Base-by-base conservation (phyloP, 2,888 invertebrate species). In the Dione vanillae region DNA sequence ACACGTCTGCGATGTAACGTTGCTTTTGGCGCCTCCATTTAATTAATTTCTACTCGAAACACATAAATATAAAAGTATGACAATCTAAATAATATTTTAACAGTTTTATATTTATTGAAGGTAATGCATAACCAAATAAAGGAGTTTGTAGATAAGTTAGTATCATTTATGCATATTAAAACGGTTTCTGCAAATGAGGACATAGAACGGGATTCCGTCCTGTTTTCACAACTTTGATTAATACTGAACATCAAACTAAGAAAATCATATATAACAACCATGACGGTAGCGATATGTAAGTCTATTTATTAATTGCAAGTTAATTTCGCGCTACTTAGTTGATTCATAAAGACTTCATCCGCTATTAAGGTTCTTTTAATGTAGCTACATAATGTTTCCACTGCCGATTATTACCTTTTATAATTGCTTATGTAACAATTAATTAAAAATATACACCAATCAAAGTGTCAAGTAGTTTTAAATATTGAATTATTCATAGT, bases 191-290 rank as follows among this genome's bases (percentile, higher is more conserved):
- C 70, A 62, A 73, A 71, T 65, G 65, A 66, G 47, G 62, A 37
- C 52, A 16, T 52, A 54, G 66, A 71, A 71, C 71, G 71, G 73
- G 68, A 73, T 56, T 43, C 65, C 61, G 66, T 61, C 71, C 66
- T 27, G 68, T 73, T 73, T 73, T 65, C 67, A 70, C 68, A 65
- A 70, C 67, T 65, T 68, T 65, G 71, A 72, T 72, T 72, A 70
- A 65, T 65, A 51, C 51, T 58, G 65, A 45, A 51, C 51, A 49
- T 68, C 62, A 51, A 62, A 65, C 58, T 58, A 20, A 14, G 52
- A 49, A 64, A 64, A 54, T 49, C 65, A 56, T 70, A 61, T 35
- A 27, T 61, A 35, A 43, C 20, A 47, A 64, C 41, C 58, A 40
- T 49, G 40, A 62, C 61, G 45, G 35, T 52, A 16, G 43, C 35